Base-by-base conservation (phyloP, 2,113 vertebrate genomes). In the Bubo bubo region DNA sequence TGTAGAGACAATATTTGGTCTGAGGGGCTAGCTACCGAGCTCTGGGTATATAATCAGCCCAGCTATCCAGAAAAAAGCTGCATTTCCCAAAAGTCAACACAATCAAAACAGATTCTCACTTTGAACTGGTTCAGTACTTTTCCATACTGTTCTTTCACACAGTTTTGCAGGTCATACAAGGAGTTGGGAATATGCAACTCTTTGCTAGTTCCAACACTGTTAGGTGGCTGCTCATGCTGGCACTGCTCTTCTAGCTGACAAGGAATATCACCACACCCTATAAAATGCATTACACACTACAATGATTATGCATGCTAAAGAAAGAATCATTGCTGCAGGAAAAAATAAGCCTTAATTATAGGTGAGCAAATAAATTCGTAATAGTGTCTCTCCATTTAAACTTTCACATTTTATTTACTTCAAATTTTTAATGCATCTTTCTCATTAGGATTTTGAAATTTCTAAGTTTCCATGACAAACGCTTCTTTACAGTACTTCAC, bases 221-320 rank as follows among this genome's bases (percentile, higher is more conserved):
- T 88, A 62, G 77, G 71, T 94, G 58, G 88, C 74, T 92, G 71
- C 71, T 88, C 30, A 28, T 39, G 86, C 64, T 96, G 93, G 95
- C 86, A 79, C 62, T 89, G 92, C 49, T 77, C 45, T 93, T 81
- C 77, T 63, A 73, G 70, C 66, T 89, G 96, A 93, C 94, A 95
- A 93, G 85, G 73, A 95, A 63, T 66, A 94, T 77, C 93, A 90
- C 94, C 94, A 89, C 85, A 1, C 96, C 95, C 95, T 92, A 52
- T 23, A 63, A 92, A 89, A 76, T 6, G n/a, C 89, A 90, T 95
- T 94, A 92, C 86, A 93, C 45, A 64, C 37, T 86, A 70, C 66
- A 79, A 28, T 86, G 87, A 92, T 82, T 41, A 76, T 71, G 66
- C 73, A 39, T 28, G 59, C 21, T 86, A 95, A 91, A 95, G 94